Percentiles rank a stretch among this genome's conserved stretches.
Conservation (phyloP, 2,888 invertebrate species). For the Salticus scenicus region DNA sequence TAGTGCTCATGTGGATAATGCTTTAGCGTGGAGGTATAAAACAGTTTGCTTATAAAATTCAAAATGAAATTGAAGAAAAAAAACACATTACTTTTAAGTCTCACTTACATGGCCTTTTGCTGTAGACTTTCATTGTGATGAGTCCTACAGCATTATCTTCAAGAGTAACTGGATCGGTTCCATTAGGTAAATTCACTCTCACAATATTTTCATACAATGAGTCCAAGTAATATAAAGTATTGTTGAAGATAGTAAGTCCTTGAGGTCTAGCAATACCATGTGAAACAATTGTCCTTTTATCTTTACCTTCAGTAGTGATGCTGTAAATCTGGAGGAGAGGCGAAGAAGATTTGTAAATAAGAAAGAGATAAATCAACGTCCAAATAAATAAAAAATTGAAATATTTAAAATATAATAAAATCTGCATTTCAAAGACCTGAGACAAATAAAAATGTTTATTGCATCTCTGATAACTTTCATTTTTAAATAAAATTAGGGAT, state of each 20-base stretch:
- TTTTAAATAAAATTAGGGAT: too few relatives aligned
- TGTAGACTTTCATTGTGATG: constrained; percentile 89
- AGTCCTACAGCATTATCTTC: constrained; percentile 83
- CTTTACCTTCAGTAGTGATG: constrained; percentile 79
- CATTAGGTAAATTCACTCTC: constrained; percentile 86
- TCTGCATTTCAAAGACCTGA: constrained; percentile 43
- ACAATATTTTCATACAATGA: constrained; percentile 91
- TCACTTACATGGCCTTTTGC: constrained; percentile 82
- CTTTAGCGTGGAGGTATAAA: too few relatives aligned
- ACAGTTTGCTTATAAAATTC: too few relatives aligned
- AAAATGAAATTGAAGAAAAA: too few relatives aligned
- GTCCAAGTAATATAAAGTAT: constrained; percentile 89
- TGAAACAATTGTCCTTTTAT: constrained; percentile 82
- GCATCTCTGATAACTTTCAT: too few relatives aligned
- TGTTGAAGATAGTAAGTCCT: constrained; percentile 87
- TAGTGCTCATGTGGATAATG: too few relatives aligned
- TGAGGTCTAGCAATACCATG: constrained; percentile 85
- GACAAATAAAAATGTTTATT: constrained; percentile 33
- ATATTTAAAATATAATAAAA: not conserved
- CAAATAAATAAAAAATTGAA: not conserved
- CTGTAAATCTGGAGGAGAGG: constrained; percentile 50
- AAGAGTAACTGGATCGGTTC: constrained; percentile 88
- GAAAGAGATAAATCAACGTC: not conserved
- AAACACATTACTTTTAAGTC: too few relatives aligned
- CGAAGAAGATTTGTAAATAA: constrained; percentile 4